phyloP scores from a whole-genome alignment of 1,140 invertebrate species.

The Protaetia brevitarsis region DNA sequence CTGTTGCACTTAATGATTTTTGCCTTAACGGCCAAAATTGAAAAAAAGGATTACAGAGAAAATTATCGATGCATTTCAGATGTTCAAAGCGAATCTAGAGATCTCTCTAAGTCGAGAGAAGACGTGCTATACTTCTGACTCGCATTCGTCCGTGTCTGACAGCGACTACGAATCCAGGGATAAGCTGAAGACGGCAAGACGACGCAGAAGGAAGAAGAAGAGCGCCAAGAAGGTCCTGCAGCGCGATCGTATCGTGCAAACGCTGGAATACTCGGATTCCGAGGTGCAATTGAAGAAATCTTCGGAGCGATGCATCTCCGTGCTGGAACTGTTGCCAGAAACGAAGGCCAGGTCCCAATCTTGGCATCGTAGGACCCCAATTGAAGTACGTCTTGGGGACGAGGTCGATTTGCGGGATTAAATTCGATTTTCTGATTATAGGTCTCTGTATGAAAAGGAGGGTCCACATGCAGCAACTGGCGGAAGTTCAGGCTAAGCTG shows the following conservation, averaged over 20 bases:
- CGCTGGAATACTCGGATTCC: constrained; percentile 8
- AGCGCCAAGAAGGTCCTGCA: background rate
- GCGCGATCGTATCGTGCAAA: background rate
- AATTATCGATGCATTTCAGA: too few relatives aligned
- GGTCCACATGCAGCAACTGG: constrained; percentile 37
- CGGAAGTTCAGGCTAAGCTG: constrained; percentile 46
- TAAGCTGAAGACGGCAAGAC: constrained; percentile 3
- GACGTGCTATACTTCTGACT: constrained; percentile 33
- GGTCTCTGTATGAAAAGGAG: background rate
- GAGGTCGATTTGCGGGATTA: background rate
- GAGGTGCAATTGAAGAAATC: constrained; percentile 22
- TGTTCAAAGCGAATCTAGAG: constrained; percentile 43
- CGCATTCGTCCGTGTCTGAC: constrained; percentile 31
- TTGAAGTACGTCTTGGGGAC: constrained; percentile 7
- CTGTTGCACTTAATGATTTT: too few relatives aligned
- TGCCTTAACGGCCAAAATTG: too few relatives aligned
- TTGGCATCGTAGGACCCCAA: constrained; percentile 20
- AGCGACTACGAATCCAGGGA: constrained; percentile 32
- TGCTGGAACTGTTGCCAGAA: constrained; percentile 23
- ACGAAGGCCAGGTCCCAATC: constrained; percentile 24
- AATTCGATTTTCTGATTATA: constrained; percentile 6
- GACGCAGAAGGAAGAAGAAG: constrained; percentile 26
- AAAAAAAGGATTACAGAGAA: too few relatives aligned
- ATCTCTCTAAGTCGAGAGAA: constrained; percentile 39
- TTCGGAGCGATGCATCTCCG: constrained; percentile 15